These are phyloP conservation scores for Chymomyza costata DNA, from an alignment of 1,140 invertebrate genomes.

Conservation along the genomic window DNA sequence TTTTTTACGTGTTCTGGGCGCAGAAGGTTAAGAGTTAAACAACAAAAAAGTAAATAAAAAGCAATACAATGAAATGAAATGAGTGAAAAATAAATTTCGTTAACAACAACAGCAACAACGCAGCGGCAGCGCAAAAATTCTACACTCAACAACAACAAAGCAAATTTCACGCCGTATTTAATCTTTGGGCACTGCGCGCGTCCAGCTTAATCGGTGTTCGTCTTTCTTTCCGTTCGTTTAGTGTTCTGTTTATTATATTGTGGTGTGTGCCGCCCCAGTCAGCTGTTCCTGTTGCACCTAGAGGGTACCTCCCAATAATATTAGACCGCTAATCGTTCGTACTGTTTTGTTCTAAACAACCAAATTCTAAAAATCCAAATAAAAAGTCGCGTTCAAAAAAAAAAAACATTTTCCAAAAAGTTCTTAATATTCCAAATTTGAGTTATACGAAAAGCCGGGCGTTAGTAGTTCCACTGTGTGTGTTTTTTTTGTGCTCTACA, in stretches of 20 bases:
- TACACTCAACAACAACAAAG: conserved; percentile 32
- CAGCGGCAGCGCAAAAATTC: conserved; percentile 39
- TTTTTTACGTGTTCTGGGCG: conserved; percentile 69
- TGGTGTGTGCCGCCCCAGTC: conserved; percentile 24
- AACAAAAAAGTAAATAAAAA: conserved; percentile 60
- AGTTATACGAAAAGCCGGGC: too few relatives aligned
- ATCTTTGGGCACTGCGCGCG: conserved; percentile 62
- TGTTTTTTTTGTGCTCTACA: too few relatives aligned
- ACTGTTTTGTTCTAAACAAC: too few relatives aligned
- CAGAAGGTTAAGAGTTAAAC: conserved; percentile 53
- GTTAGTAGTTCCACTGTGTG: too few relatives aligned
- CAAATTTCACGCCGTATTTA: conserved; percentile 72
- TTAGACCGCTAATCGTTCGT: conserved; percentile 1
- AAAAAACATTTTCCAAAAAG: too few relatives aligned
- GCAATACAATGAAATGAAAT: conserved; percentile 55
- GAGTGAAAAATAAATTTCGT: conserved; percentile 72
- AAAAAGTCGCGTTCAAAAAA: too few relatives aligned
- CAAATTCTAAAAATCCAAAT: too few relatives aligned
- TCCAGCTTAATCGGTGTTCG: conserved; percentile 67
- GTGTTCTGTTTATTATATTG: conserved; percentile 37
- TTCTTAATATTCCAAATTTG: too few relatives aligned
- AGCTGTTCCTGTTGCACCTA: conserved; percentile 14
- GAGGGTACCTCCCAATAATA: too few relatives aligned
- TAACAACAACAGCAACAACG: conserved; percentile 33
- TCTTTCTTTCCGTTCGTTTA: conserved; percentile 62